A percentile compares a stretch with the other conserved stretches of the same genome.
phyloP scores from a whole-genome alignment of 2,113 vertebrate species.

The Eonycteris spelaea region DNA sequence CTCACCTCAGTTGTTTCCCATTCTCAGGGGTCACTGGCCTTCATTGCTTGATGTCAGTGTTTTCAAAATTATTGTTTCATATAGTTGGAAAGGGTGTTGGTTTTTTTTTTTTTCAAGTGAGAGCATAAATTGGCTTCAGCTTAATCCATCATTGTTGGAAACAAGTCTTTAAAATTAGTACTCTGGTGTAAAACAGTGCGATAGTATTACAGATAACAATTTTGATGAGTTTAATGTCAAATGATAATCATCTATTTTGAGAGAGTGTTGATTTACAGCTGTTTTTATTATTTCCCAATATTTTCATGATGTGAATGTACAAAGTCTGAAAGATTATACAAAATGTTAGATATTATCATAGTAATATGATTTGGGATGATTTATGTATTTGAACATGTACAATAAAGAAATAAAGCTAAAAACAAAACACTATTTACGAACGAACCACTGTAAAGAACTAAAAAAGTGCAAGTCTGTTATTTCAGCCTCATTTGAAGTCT shows the following conservation, averaged over 20 bases:
- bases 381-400: background rate
- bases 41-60: no score
- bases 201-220: background rate
- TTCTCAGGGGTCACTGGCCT: no score
- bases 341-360: background rate
- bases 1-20: no score
- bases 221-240: background rate
- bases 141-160: no score
- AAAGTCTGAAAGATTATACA: background rate
- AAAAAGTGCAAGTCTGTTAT: background rate
- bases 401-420: conserved; percentile 9
- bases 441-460: background rate
- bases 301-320: background rate
- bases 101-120: background rate
- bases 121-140: no score
- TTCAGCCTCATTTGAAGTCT: conserved; percentile 39
- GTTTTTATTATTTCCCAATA: background rate
- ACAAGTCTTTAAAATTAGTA: background rate
- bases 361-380: background rate
- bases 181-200: background rate
- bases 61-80: no score
- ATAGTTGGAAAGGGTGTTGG: no score
- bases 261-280: background rate
- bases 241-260: background rate
- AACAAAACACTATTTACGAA: background rate